Percentiles rank a stretch among this genome's conserved stretches.
Conservation (phyloP, 2,888 invertebrate genomes). For the Trichopoda pennipes region DNA sequence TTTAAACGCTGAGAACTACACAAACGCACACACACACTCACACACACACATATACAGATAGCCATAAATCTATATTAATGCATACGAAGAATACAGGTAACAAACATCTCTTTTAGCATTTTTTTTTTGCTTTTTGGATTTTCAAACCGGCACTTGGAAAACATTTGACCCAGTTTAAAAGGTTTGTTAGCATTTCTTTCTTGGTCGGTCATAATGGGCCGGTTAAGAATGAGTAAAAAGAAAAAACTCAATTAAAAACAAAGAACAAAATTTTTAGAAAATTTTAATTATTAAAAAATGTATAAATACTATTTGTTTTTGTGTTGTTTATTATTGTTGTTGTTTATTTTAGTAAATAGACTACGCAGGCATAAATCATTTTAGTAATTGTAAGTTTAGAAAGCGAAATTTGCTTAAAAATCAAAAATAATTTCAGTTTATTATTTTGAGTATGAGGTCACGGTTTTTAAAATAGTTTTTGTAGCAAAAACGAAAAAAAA, state of each 20-base stretch:
- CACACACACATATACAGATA: neutral
- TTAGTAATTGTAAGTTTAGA: no score
- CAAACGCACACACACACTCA: neutral
- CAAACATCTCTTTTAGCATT: neutral
- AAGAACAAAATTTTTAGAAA: slow-evolving; percentile 15
- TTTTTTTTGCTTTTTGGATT: neutral
- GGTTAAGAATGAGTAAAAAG: slow-evolving; percentile 14
- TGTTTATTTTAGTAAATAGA: neutral
- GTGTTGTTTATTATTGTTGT: no score
- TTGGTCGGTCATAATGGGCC: slow-evolving; percentile 34
- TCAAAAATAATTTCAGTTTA: no score
- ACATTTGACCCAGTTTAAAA: slow-evolving; percentile 59
- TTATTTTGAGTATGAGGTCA: no score
- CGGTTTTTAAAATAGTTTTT: no score
- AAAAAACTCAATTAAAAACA: slow-evolving; percentile 13
- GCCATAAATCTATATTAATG: neutral
- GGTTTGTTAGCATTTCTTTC: slow-evolving; percentile 20
- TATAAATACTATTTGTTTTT: slow-evolving; percentile 9
- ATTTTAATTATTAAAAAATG: slow-evolving; percentile 27
- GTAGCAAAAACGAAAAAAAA: neutral
- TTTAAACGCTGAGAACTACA: slow-evolving; percentile 24
- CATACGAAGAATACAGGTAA: neutral
- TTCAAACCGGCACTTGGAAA: slow-evolving; percentile 59
- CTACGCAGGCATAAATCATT: no score
- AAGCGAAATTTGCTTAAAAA: no score